A percentile compares a stretch with the other conserved stretches of the same genome.
Evolutionary conservation across 1,140 invertebrate species (phyloP).

Genomic region (Zaprionus taronus): DNA sequence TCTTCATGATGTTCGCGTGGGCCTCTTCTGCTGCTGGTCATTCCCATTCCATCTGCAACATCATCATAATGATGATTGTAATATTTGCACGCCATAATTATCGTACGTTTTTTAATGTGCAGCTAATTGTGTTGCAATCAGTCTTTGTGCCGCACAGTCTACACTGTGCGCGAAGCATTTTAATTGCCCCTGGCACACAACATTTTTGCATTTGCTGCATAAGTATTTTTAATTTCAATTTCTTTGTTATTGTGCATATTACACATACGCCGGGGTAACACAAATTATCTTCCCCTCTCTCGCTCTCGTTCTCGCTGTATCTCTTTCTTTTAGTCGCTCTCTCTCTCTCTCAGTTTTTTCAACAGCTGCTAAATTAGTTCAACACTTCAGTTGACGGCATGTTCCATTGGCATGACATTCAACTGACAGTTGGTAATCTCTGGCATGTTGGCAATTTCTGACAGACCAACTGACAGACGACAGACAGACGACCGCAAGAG

Average conservation of each 20-base stretch:
- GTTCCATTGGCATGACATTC: conserved; percentile 84
- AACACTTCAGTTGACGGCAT: conserved; percentile 84
- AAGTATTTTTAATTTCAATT: conserved; percentile 56
- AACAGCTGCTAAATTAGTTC: conserved; percentile 85
- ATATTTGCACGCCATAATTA: conserved; percentile 75
- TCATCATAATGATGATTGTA: neutral
- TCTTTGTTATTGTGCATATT: conserved; percentile 59
- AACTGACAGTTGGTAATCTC: conserved; percentile 84
- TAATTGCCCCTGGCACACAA: conserved; percentile 59
- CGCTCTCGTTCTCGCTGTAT: conserved; percentile 44
- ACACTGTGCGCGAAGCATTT: conserved; percentile 64
- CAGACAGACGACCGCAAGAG: conserved; percentile 23
- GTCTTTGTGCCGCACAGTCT: conserved; percentile 36
- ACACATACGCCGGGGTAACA: conserved; percentile 70
- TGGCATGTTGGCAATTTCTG: conserved; percentile 84
- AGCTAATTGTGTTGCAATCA: conserved; percentile 84
- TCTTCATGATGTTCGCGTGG: conserved; percentile 47
- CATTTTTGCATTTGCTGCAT: conserved; percentile 56
- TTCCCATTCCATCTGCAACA: neutral
- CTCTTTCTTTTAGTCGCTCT: neutral
- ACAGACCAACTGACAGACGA: conserved; percentile 65
- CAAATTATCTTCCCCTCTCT: conserved; percentile 4
- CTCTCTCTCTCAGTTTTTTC: conserved; percentile 67
- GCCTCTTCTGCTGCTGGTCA: conserved; percentile 55
- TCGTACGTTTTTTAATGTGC: conserved; percentile 81